Base-by-base conservation (phyloP, 2,113 vertebrate species). In the Galemys pyrenaicus region DNA sequence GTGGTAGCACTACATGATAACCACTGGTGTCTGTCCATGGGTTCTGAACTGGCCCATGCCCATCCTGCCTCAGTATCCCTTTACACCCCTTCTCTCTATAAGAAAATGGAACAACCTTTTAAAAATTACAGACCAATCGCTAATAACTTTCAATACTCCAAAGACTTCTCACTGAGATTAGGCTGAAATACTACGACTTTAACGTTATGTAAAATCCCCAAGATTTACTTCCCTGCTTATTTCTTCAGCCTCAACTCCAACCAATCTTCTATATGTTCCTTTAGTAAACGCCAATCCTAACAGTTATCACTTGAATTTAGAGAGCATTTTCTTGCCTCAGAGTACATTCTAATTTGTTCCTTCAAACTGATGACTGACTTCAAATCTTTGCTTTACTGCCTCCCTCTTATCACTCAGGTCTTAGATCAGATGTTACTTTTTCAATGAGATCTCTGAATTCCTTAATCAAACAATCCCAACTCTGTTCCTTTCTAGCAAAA, bases 361-460 rank as follows among this genome's bases (percentile, higher is more conserved):
- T 70, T 92, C 68, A 58, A 9, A n/a, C 6, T 41, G 24, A 58
- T 30, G n/a, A 16, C 2, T 73, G 44, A n/a, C 32, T 87, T 62
- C 30, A 37, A 24, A 75, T 26, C 11, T 87, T 67, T 74, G 30
- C 54, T 58, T 80, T 75, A 30, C 32, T 77, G 41, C 6, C 9
- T 92, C 51, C 8, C 20, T 64, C 82, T 71, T 67, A 39, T 20
- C 8, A 87, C 4, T 62, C 24, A 78, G 22, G 26, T 83, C 46
- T 87, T 78, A 8, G 35, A 49, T 83, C 26, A 30, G 67, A 65
- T 74, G 41, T 54, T 73, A 28, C 15, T 73, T 95, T 77, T 67
- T 46, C 26, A 75, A 41, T 39, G 32, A 74, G 28, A 75, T 56
- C 65, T 73, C 17, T 58, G 64, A 90, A 88, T 49, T 26, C 28